phyloP scores from a whole-genome alignment of 2,113 vertebrate genomes.

The Tretioscincus oriximinensis region DNA sequence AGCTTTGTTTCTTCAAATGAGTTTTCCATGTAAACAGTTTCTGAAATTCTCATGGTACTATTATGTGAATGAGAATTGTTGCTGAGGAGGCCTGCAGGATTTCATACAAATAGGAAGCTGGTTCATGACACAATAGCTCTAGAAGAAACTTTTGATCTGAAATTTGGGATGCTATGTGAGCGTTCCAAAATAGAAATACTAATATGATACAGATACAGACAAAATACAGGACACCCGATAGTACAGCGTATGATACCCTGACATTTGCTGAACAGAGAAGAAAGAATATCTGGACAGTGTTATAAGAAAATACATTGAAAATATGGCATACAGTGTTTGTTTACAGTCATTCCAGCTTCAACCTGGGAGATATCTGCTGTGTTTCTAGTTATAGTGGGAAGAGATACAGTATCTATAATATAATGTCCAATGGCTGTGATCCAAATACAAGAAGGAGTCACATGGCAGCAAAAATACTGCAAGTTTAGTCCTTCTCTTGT shows the following conservation, averaged over 20 bases:
- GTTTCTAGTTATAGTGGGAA: neutral
- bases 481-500: too few species aligned
- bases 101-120: conserved; percentile 39
- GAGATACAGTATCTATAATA: neutral
- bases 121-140: conserved; percentile 33
- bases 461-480: too few species aligned
- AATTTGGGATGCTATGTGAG: conserved; percentile 65
- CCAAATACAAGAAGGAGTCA: conserved; percentile 10
- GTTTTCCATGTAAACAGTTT: conserved; percentile 18
- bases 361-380: conserved; percentile 5
- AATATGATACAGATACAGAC: conserved; percentile 68
- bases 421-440: conserved; percentile 1
- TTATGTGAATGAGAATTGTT: conserved; percentile 33
- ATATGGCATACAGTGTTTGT: conserved; percentile 19
- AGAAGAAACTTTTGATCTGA: conserved; percentile 59
- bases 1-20: conserved; percentile 21
- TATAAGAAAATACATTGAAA: conserved; percentile 28
- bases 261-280: conserved; percentile 66
- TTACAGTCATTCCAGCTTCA: conserved; percentile 30
- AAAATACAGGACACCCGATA: conserved; percentile 69
- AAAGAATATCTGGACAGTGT: conserved; percentile 66
- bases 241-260: conserved; percentile 65
- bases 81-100: conserved; percentile 1
- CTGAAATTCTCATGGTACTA: conserved; percentile 7
- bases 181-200: conserved; percentile 72